phyloP scores from a whole-genome alignment of 2,888 invertebrate species.

The Isotomurus palustris region DNA sequence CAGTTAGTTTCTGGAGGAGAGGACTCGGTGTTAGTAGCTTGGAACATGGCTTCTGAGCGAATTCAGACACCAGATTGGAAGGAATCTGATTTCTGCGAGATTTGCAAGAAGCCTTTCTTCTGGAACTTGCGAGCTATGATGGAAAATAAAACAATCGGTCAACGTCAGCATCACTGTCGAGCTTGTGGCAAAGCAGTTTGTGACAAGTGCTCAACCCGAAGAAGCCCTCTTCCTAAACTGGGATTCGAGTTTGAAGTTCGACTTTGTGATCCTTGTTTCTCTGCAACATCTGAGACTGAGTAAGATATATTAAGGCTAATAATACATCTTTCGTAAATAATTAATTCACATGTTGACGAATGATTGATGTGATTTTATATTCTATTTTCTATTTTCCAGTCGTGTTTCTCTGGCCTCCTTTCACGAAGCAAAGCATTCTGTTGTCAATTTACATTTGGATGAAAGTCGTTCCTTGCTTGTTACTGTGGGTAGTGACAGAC shows the following conservation, averaged over 20 bases:
- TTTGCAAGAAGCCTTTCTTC: conserved; percentile 93
- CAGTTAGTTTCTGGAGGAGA: conserved; percentile 84
- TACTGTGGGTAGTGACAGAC: conserved; percentile 89
- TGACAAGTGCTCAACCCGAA: conserved; percentile 81
- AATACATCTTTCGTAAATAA: conserved; percentile 7
- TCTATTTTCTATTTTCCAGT: conserved; percentile 14
- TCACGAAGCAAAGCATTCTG: conserved; percentile 90
- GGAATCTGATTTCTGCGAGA: conserved; percentile 89
- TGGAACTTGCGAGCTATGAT: conserved; percentile 99
- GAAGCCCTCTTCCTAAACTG: conserved; percentile 87
- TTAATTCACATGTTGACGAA: background rate
- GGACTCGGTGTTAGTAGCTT: conserved; percentile 84
- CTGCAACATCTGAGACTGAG: conserved; percentile 70
- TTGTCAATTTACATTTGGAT: conserved; percentile 80
- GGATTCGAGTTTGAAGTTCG: conserved; percentile 97
- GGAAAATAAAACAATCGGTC: conserved; percentile 88
- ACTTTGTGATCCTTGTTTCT: conserved; percentile 88
- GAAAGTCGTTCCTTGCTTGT: conserved; percentile 80
- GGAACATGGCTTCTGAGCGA: conserved; percentile 87
- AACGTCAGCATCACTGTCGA: conserved; percentile 85
- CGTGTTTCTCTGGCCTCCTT: conserved; percentile 82
- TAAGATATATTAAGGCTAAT: no score
- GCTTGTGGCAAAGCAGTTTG: conserved; percentile 81
- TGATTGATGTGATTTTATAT: background rate
- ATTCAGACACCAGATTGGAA: conserved; percentile 88